A percentile compares a stretch with the other conserved stretches of the same genome.
Evolutionary conservation across 2,888 invertebrate genomes (phyloP).

Genomic region (Oasisia sp.): DNA sequence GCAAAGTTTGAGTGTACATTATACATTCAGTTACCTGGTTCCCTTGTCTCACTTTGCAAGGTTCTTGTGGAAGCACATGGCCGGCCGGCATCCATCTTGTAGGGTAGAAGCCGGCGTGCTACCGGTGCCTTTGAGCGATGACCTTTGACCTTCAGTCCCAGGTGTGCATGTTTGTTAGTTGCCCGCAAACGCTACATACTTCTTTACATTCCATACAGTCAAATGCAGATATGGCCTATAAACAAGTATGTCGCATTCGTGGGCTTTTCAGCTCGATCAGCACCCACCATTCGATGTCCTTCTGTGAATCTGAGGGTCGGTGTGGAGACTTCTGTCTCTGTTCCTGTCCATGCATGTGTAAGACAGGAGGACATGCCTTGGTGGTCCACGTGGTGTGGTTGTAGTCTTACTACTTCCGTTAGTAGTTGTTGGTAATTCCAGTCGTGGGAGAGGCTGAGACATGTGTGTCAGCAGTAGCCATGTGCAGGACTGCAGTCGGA

Average conservation of each 20-base stretch:
- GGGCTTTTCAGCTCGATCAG: slow-evolving; percentile 18
- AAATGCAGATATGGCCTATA: slow-evolving; percentile 85
- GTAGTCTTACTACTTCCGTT: background rate
- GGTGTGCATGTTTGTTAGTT: background rate
- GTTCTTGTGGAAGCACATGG: background rate
- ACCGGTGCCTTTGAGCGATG: background rate
- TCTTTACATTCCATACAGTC: slow-evolving; percentile 96
- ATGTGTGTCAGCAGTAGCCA: background rate
- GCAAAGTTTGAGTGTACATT: background rate
- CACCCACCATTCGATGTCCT: background rate
- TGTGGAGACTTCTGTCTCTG: background rate
- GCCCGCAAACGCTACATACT: slow-evolving; percentile 71
- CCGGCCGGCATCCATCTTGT: background rate
- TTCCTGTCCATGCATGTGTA: background rate
- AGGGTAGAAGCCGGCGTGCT: background rate
- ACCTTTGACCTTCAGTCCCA: background rate
- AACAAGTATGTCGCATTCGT: slow-evolving; percentile 91
- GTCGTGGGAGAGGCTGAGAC: background rate
- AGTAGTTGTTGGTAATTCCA: slow-evolving; percentile 5
- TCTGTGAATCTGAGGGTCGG: background rate
- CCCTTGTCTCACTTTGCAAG: background rate
- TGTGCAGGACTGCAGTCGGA: background rate
- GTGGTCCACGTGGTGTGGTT: background rate
- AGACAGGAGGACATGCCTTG: background rate
- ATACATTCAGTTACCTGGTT: background rate